These are phyloP conservation scores for Synanceia verrucosa DNA, from an alignment of 2,797 vertebrate species.

Conservation along the genomic window DNA sequence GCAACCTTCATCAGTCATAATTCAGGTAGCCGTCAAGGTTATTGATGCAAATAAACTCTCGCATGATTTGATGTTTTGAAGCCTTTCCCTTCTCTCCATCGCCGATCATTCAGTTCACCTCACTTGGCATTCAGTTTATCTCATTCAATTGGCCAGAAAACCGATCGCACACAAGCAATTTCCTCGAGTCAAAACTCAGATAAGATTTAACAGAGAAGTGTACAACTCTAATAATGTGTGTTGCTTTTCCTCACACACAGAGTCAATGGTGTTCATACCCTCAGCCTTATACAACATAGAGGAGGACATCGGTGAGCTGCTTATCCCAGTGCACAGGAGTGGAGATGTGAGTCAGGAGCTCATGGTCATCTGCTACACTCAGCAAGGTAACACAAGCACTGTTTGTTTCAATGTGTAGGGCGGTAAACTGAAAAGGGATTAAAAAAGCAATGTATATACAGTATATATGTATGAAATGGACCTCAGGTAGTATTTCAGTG, in stretches of 20 bases:
- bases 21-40: too few relatives aligned
- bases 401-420: too few relatives aligned
- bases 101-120: conserved; percentile 15
- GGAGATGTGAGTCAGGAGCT: conserved; percentile 92
- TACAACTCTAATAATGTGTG: conserved; percentile 1
- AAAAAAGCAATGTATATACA: too few relatives aligned
- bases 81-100: conserved; percentile 7
- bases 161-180: not conserved
- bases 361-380: conserved; percentile 94
- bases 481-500: not conserved
- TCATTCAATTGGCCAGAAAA: conserved; percentile 1
- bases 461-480: too few relatives aligned
- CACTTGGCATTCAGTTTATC: conserved; percentile 14
- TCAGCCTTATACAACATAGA: conserved; percentile 86
- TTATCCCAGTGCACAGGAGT: conserved; percentile 89
- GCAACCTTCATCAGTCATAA: too few relatives aligned
- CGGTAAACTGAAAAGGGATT: not conserved
- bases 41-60: conserved; percentile 28
- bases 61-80: conserved; percentile 27
- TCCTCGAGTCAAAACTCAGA: not conserved
- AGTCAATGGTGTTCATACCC: conserved; percentile 93
- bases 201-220: not conserved
- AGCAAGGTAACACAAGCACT: conserved; percentile 85
- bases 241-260: conserved; percentile 71
- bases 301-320: conserved; percentile 91